These are phyloP conservation scores for Chaetoderma sp. DNA, from an alignment of 2,888 invertebrate species.

Conservation along the genomic window DNA sequence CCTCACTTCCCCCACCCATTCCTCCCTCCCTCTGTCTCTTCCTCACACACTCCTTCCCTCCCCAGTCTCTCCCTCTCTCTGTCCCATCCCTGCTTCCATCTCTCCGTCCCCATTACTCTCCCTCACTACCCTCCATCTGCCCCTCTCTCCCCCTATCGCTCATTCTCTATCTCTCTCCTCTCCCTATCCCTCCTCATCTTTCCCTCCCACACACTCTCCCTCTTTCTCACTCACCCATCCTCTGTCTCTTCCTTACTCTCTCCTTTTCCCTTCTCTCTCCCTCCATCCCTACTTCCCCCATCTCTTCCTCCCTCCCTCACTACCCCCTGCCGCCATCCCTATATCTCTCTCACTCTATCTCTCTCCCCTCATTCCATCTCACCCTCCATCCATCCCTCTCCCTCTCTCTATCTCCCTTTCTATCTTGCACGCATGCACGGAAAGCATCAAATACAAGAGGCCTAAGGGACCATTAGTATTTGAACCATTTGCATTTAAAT, in stretches of 20 bases:
- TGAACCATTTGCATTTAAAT: no score
- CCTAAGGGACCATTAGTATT: background rate
- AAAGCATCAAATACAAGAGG: background rate
- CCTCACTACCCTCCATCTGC: no score
- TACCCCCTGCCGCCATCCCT: no score
- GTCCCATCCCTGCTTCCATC: no score
- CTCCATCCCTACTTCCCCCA: background rate
- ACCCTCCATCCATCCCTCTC: no score
- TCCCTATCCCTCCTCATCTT: background rate
- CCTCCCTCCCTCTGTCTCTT: no score
- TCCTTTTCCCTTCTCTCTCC: conserved; percentile 4
- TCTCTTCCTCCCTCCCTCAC: conserved; percentile 9
- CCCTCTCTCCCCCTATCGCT: no score
- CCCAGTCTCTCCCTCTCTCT: no score
- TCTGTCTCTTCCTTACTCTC: conserved; percentile 7
- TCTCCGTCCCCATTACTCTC: no score
- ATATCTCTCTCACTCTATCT: conserved; percentile 5
- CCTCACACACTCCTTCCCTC: no score
- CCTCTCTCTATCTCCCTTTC: background rate
- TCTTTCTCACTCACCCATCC: background rate
- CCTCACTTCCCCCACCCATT: no score
- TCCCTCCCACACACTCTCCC: background rate
- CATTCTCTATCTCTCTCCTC: background rate
- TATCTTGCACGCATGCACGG: background rate
- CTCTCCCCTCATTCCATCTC: background rate